These are phyloP conservation scores for Lepus townsendii DNA, from an alignment of 2,797 vertebrate species.

Conservation along the genomic window DNA sequence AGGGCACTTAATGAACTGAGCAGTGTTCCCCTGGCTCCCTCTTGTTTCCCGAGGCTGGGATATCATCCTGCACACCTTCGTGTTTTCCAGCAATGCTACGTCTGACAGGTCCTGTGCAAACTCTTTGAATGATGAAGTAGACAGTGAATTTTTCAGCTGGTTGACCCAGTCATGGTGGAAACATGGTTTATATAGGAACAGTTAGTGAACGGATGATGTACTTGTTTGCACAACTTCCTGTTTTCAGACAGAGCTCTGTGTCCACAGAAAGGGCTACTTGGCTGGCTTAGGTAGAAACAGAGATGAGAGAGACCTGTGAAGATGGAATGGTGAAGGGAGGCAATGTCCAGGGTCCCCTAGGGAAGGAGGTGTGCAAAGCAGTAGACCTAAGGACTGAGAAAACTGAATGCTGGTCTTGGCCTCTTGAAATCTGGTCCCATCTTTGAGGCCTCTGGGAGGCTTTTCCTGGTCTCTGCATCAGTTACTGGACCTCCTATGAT, in stretches of 20 bases:
- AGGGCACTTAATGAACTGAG: neutral
- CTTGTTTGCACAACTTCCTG: neutral
- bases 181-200: neutral
- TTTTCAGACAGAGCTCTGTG: neutral
- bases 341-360: neutral
- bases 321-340: neutral
- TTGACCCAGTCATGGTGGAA: neutral
- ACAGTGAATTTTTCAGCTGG: neutral
- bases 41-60: neutral
- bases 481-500: neutral
- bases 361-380: neutral
- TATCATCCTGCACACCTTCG: neutral
- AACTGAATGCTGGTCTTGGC: slow-evolving; percentile 12
- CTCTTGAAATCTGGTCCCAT: slow-evolving; percentile 5
- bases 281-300: neutral
- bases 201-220: neutral
- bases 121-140: slow-evolving; percentile 21
- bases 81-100: neutral
- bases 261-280: neutral
- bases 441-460: neutral
- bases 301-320: neutral
- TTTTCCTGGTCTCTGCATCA: neutral
- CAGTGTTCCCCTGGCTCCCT: neutral
- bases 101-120: neutral
- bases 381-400: neutral